phyloP scores from a whole-genome alignment of 2,888 invertebrate genomes.

The Atherix ibis region DNA sequence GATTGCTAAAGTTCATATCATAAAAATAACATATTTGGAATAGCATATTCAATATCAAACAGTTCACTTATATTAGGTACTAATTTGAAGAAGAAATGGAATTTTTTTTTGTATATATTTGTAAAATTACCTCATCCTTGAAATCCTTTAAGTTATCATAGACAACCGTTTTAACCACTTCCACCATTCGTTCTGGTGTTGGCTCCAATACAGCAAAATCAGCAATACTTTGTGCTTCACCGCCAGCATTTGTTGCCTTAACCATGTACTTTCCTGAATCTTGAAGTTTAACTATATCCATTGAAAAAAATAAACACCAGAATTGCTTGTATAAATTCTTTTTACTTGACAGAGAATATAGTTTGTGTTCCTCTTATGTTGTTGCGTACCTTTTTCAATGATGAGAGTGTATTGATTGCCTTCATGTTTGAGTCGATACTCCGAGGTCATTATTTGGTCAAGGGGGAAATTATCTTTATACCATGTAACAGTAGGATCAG shows the following conservation, averaged over 20 bases:
- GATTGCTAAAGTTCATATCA: conserved; percentile 15
- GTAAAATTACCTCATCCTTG: conserved; percentile 30
- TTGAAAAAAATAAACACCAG: neutral
- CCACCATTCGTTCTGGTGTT: conserved; percentile 49
- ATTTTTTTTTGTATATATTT: conserved; percentile 1
- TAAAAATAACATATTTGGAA: conserved; percentile 2
- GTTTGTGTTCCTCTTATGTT: neutral
- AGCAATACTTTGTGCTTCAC: conserved; percentile 69
- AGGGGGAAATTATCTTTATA: conserved; percentile 52
- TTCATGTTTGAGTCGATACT: conserved; percentile 41
- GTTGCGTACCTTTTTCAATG: conserved; percentile 50
- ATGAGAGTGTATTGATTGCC: conserved; percentile 52
- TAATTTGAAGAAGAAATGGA: conserved; percentile 6
- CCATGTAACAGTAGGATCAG: conserved; percentile 59
- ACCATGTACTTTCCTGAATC: conserved; percentile 68
- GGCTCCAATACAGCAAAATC: conserved; percentile 60
- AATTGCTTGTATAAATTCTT: neutral
- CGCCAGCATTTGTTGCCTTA: conserved; percentile 54
- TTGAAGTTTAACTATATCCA: conserved; percentile 36
- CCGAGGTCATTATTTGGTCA: conserved; percentile 36
- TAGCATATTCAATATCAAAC: neutral
- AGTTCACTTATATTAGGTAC: too few species aligned
- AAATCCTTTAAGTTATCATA: conserved; percentile 38
- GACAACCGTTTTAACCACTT: conserved; percentile 48
- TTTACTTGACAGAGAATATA: neutral